These are phyloP conservation scores for Dryobota labecula DNA, from an alignment of 2,888 invertebrate species.

Conservation along the genomic window DNA sequence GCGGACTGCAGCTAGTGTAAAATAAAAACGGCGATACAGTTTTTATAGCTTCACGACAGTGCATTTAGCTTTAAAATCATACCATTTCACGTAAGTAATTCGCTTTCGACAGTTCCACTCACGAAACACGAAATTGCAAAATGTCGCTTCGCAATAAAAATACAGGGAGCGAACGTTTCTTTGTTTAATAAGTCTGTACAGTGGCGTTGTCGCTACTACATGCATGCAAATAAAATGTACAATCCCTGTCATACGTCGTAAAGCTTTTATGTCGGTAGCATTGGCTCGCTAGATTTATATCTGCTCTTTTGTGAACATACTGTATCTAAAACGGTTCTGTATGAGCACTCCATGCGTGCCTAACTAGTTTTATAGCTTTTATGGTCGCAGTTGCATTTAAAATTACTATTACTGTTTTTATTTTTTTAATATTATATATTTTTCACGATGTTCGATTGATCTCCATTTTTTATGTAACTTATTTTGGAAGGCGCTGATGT, in stretches of 20 bases:
- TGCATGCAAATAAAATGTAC: constrained; percentile 52
- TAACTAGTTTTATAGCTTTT: constrained; percentile 38
- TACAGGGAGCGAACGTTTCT: constrained; percentile 39
- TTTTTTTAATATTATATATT: too few species aligned
- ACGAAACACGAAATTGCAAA: constrained; percentile 34
- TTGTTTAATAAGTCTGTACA: constrained; percentile 48
- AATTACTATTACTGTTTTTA: too few species aligned
- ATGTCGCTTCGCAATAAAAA: constrained; percentile 49
- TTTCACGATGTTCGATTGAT: too few species aligned
- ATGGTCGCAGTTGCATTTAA: constrained; percentile 17
- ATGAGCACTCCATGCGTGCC: constrained; percentile 14
- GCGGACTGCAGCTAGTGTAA: too few species aligned
- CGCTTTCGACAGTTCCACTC: constrained; percentile 16
- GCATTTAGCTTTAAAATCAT: constrained; percentile 26
- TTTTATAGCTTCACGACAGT: constrained; percentile 2
- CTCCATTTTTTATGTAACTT: too few species aligned
- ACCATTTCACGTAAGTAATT: constrained; percentile 35
- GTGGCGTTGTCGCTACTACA: constrained; percentile 29
- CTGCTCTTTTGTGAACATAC: constrained; percentile 16
- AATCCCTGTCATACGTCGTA: constrained; percentile 44
- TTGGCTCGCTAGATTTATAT: constrained; percentile 52
- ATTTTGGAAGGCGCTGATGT: too few species aligned
- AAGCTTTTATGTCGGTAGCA: constrained; percentile 49
- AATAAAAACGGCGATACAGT: neutral
- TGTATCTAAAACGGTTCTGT: constrained; percentile 16